Percentiles rank a stretch among this genome's conserved stretches.
Conservation (phyloP, 2,113 vertebrate species). For the Blennius ocellaris region DNA sequence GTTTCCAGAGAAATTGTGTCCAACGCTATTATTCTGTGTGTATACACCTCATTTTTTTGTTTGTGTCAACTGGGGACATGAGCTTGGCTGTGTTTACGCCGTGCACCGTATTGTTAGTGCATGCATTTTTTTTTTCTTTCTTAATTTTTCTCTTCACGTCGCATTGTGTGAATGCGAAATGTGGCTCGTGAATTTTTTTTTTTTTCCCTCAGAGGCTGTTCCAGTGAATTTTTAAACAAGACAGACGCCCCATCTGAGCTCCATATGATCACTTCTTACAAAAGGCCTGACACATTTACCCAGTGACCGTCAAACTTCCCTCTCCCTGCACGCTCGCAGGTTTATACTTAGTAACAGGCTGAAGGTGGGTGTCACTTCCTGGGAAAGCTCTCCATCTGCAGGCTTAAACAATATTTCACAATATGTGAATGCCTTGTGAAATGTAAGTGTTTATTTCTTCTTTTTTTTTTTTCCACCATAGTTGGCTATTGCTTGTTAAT, state of each 20-base stretch:
- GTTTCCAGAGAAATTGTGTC: constrained; percentile 9
- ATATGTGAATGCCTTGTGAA: background rate
- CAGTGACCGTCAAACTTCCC: background rate
- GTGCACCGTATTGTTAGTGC: background rate
- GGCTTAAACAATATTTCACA: background rate
- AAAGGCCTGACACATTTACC: constrained; percentile 1
- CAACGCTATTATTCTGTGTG: background rate
- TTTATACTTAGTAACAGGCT: constrained; percentile 4
- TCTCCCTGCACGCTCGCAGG: background rate
- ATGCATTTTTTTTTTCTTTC: background rate
- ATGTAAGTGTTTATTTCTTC: background rate
- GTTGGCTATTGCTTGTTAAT: too few relatives aligned
- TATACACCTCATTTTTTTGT: background rate
- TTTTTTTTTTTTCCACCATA: too few relatives aligned
- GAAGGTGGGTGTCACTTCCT: constrained; percentile 21
- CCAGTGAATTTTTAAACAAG: background rate
- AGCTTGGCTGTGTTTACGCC: too few relatives aligned
- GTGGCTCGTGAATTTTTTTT: background rate
- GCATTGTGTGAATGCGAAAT: background rate
- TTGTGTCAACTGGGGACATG: background rate
- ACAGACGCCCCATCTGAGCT: constrained; percentile 3
- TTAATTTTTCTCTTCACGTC: constrained; percentile 1
- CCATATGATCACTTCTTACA: background rate
- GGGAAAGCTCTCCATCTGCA: constrained; percentile 14
- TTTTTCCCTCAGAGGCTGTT: background rate